Conservation (phyloP, 2,888 invertebrate species). For the Epirrhoe alternata region DNA sequence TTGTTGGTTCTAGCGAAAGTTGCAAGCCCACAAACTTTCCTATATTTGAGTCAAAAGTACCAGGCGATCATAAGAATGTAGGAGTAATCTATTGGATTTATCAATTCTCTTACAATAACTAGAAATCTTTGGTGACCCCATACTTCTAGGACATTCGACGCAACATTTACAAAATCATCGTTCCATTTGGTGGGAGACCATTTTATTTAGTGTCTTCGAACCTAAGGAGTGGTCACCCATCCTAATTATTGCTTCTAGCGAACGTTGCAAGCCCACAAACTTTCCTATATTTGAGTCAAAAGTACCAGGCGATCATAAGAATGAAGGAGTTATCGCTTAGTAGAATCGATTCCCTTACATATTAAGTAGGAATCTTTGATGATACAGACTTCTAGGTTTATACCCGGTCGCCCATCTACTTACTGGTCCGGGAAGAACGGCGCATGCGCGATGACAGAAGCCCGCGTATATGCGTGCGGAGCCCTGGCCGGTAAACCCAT, state of each 20-base stretch:
- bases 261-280: not conserved
- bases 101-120: too few relatives aligned
- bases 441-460: conserved; percentile 92
- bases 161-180: not conserved
- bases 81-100: not conserved
- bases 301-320: not conserved
- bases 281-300: not conserved
- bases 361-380: too few relatives aligned
- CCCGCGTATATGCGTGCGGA: conserved; percentile 93
- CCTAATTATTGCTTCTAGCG: not conserved
- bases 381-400: too few relatives aligned
- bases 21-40: not conserved
- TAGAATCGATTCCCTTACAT: not conserved
- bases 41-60: not conserved
- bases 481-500: conserved; percentile 86
- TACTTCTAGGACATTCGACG: conserved; percentile 88
- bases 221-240: not conserved
- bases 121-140: too few relatives aligned
- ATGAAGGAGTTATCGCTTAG: not conserved
- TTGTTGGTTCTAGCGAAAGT: not conserved
- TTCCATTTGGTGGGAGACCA: not conserved
- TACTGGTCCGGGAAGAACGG: conserved; percentile 94
- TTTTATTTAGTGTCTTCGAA: not conserved
- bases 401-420: conserved; percentile 17
- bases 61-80: not conserved